These are phyloP conservation scores for Cosmorhoe ocellata DNA, from an alignment of 2,888 invertebrate genomes.

Conservation along the genomic window DNA sequence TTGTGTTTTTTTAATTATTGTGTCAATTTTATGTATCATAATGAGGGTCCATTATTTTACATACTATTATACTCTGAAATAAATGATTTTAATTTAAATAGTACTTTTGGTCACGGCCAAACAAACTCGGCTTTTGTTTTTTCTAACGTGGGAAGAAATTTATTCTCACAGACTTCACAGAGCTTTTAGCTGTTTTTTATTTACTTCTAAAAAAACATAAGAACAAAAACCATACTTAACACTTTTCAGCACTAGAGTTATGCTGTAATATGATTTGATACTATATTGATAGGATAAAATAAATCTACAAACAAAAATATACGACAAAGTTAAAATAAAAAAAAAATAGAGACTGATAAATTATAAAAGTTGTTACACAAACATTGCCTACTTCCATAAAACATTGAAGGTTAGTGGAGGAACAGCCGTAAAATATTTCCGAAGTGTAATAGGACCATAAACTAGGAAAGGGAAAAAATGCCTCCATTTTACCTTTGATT, in stretches of 20 bases:
- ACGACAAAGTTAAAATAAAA: slow-evolving; percentile 2
- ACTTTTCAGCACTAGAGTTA: slow-evolving; percentile 2
- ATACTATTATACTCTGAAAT: no score
- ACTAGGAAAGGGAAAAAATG: slow-evolving; percentile 44
- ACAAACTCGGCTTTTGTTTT: no score
- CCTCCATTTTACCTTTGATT: slow-evolving; percentile 43
- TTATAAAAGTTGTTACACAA: slow-evolving; percentile 23
- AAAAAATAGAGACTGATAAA: slow-evolving; percentile 12
- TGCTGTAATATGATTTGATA: no score
- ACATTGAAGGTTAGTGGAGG: slow-evolving; percentile 44
- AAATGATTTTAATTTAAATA: no score
- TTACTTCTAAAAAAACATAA: not conserved
- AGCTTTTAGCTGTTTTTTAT: no score
- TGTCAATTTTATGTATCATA: no score
- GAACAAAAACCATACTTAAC: not conserved
- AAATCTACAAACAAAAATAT: not conserved
- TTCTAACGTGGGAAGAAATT: no score
- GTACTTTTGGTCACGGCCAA: no score
- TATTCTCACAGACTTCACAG: no score
- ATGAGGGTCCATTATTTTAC: no score
- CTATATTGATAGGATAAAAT: no score
- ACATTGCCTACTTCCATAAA: slow-evolving; percentile 38
- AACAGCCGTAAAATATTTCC: slow-evolving; percentile 47
- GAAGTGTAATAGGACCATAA: slow-evolving; percentile 44
- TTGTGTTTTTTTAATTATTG: no score